Base-by-base conservation (phyloP, 2,113 vertebrate species). In the Chloropsis hardwickii region DNA sequence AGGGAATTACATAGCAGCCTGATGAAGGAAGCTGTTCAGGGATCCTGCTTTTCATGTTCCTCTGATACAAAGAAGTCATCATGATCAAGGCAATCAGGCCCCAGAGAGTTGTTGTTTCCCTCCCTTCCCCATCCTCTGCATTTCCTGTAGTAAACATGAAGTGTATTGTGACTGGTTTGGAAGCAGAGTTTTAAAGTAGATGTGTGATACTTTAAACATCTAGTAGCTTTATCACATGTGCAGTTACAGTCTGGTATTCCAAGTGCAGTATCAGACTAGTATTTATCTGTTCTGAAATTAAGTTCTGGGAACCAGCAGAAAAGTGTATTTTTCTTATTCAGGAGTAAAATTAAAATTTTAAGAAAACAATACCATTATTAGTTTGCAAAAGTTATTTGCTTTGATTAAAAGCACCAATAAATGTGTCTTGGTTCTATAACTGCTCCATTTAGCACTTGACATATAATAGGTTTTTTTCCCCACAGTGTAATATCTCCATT, bases 361-460 rank as follows among this genome's bases (percentile, higher is more conserved):
- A 96, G 97, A 94, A 97, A 97, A 98, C 97, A 98, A 92, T 96
- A 91, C 89, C 92, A 91, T 95, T 96, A 97, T 98, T 97, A 95
- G 91, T 95, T 97, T 96, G 95, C 73, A 73, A 90, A 98, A 98
- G 96, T 98, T 98, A 97, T 96, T 98, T 98, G 97, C 97, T 96
- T 94, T 98, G 98, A 98, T 98, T 98, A 98, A 98, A 97, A 98
- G 97, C 97, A 95, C 97, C 97, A 96, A 97, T 98, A 98, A 97
- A 97, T 95, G 88, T 97, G 96, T 94, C 97, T 97, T 93, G 83
- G 90, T 92, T 96, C 95, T 94, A 66, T 95, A 97, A 96, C 97
- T 95, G 97, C 97, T 98, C 97, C 98, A 98, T 98, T 98, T 98
- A 98, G 94, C 96, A 98, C 97, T 98, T 98, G 98, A 98, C 97